Evolutionary conservation across 2,888 invertebrate species (phyloP).

Genomic region (Lottia scabra): DNA sequence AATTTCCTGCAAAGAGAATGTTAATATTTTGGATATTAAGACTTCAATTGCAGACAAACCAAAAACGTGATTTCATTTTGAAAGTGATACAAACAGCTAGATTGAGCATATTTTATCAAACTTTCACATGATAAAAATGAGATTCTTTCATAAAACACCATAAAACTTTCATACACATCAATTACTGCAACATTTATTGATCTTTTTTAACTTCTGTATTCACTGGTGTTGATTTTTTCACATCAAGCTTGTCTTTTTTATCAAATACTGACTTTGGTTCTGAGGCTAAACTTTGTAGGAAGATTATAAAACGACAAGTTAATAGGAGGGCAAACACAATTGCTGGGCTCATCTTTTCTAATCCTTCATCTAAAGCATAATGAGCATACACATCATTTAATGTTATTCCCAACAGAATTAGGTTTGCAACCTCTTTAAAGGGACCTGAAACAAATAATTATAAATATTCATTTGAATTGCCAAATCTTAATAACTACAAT

Average conservation of each 20-base stretch:
- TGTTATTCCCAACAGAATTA: conserved; percentile 85
- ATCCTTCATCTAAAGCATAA: conserved; percentile 63
- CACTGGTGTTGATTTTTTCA: conserved; percentile 11
- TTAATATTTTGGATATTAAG: too few species aligned
- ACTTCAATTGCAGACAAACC: too few species aligned
- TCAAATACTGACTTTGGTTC: conserved; percentile 38
- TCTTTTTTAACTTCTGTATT: conserved; percentile 35
- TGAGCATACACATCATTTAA: conserved; percentile 88
- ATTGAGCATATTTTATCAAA: too few species aligned
- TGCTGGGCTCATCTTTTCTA: conserved; percentile 68
- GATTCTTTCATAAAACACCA: too few species aligned
- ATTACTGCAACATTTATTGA: conserved; percentile 27
- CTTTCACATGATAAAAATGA: too few species aligned
- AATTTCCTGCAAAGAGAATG: too few species aligned
- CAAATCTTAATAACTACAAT: background rate
- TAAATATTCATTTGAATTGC: background rate
- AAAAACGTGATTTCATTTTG: too few species aligned
- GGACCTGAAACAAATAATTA: conserved; percentile 78
- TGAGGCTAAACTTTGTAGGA: conserved; percentile 56
- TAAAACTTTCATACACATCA: too few species aligned
- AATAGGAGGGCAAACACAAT: conserved; percentile 68
- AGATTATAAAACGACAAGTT: conserved; percentile 66
- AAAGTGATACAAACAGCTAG: too few species aligned
- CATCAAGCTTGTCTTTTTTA: conserved; percentile 26
- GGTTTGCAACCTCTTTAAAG: conserved; percentile 90